Base-by-base conservation (phyloP, 1,140 invertebrate genomes). In the Drosophila mauritiana region DNA sequence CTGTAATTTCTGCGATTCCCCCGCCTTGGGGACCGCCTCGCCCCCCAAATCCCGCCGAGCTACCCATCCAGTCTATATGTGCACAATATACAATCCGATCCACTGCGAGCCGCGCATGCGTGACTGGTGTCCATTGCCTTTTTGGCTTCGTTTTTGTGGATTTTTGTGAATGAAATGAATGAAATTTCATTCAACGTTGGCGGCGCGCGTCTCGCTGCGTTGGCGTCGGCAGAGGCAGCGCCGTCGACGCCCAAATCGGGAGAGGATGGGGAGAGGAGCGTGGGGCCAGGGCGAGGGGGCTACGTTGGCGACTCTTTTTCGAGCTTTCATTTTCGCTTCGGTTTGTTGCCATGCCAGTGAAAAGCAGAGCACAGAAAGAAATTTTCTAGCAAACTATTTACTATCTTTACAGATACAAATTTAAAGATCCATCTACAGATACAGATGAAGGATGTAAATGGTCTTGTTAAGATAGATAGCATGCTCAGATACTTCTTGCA, bases 141-240 rank as follows among this genome's bases (percentile, higher is more conserved):
- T 83, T 82, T 82, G 74, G 63, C 64, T 80, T 67, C 56, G 58
- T 73, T 73, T 81, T 85, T 68, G 52, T 86, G 68, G 73, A 88
- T 88, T 89, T 88, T 88, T 88, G 84, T 88, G 84, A 88, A 88
- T 88, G 84, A 88, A 89, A 88, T 88, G 84, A 88, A 88, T 88
- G 84, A 88, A 89, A 88, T 88, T 88, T 78, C 81, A 89, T 89
- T 89, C 70, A 88, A 80, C 72, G 79, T 82, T 88, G 78, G 81
- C 80, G 73, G 62, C 68, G 49, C 48, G 73, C 73, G 63, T 78
- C 74, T 54, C 64, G 67, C 59, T 65, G 69, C 80, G 80, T 82
- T 82, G 80, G 80, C 64, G 80, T 78, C 57, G 27, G 17, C 63
- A 45, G 15, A 54, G 27, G 17, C 63, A 45, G 15, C 69, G 52